Percentiles rank a stretch among this genome's conserved stretches.
Conservation (phyloP, 2,888 invertebrate species). For the Diaprepes abbreviatus region DNA sequence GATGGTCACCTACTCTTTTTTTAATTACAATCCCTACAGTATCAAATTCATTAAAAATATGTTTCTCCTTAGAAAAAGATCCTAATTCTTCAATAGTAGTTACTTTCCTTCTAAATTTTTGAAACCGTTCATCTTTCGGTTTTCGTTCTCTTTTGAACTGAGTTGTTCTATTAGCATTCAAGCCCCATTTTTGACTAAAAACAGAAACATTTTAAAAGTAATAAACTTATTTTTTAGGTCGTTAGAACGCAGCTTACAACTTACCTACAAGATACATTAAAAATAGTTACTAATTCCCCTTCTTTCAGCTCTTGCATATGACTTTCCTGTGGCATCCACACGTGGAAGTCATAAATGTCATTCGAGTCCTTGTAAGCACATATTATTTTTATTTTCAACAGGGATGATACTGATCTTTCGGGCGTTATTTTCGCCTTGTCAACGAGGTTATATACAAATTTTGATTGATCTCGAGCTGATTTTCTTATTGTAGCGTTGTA, state of each 20-base stretch:
- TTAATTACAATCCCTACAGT: constrained; percentile 77
- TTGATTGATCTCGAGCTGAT: constrained; percentile 60
- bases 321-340: constrained; percentile 80
- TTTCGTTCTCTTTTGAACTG: constrained; percentile 53
- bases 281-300: constrained; percentile 73
- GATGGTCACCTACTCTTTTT: constrained; percentile 70
- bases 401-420: constrained; percentile 65
- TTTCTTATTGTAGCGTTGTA: constrained; percentile 65
- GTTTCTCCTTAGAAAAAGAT: constrained; percentile 62
- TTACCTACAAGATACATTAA: constrained; percentile 71
- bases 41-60: constrained; percentile 79
- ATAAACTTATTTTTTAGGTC: too few relatives aligned
- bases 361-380: constrained; percentile 61
- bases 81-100: constrained; percentile 68
- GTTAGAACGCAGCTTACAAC: too few relatives aligned
- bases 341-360: constrained; percentile 70
- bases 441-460: constrained; percentile 54
- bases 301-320: constrained; percentile 74
- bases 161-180: constrained; percentile 57
- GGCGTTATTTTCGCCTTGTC: constrained; percentile 52
- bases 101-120: constrained; percentile 57
- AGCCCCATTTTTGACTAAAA: constrained; percentile 58
- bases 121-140: constrained; percentile 43
- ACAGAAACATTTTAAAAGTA: neutral
- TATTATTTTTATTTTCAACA: constrained; percentile 68